phyloP scores from a whole-genome alignment of 2,888 invertebrate species.

The Esperia sulphurella region DNA sequence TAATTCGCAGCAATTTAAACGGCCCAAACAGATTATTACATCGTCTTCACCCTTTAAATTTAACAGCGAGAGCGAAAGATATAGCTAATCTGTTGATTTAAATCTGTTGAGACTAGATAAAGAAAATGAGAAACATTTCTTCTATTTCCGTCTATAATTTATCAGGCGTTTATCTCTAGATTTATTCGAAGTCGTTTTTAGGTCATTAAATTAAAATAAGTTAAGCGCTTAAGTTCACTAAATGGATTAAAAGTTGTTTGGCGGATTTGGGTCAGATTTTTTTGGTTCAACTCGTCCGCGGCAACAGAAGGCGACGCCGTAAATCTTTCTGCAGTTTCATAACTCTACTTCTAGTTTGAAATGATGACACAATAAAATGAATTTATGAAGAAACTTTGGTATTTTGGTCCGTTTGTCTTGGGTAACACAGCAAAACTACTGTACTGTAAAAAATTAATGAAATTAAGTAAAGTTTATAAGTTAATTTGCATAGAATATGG shows the following conservation, averaged over 20 bases:
- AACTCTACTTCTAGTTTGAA: conserved; percentile 45
- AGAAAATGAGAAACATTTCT: conserved; percentile 13
- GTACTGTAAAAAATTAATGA: too few species aligned
- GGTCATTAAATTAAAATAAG: conserved; percentile 23
- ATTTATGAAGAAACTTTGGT: conserved; percentile 22
- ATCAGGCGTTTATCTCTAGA: conserved; percentile 16
- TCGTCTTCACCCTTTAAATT: conserved; percentile 7
- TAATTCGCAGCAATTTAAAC: conserved; percentile 40
- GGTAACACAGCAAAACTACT: background rate
- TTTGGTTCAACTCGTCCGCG: conserved; percentile 13
- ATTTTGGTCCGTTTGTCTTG: background rate
- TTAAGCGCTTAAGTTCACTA: conserved; percentile 14
- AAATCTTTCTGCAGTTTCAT: conserved; percentile 50
- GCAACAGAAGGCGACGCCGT: conserved; percentile 44
- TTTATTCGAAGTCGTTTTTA: conserved; percentile 22
- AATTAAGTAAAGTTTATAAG: too few species aligned
- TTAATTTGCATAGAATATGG: too few species aligned
- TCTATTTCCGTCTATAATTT: conserved; percentile 8
- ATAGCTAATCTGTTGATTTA: conserved; percentile 9
- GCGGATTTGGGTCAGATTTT: conserved; percentile 15
- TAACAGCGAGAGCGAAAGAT: conserved; percentile 3
- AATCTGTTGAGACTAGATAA: conserved; percentile 11
- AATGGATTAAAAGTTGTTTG: conserved; percentile 22
- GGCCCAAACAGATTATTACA: conserved; percentile 22
- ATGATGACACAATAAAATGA: conserved; percentile 38